Conservation (phyloP, 1,140 invertebrate genomes). For the Magallana angulata region DNA sequence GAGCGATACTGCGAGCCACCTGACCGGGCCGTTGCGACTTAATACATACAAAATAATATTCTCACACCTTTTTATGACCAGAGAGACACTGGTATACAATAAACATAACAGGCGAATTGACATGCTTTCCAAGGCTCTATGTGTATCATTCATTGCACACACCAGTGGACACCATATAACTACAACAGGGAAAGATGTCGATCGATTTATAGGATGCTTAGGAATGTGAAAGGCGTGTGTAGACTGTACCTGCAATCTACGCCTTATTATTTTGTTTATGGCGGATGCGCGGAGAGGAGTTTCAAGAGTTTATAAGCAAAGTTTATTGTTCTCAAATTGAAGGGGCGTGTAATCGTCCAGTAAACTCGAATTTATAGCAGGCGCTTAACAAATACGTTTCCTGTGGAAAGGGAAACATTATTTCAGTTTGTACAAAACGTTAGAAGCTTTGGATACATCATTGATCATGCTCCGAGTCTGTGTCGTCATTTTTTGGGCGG, state of each 20-base stretch:
- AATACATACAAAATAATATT: not conserved
- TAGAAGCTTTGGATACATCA: not conserved
- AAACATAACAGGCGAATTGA: not conserved
- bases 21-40: too few species aligned
- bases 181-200: not conserved
- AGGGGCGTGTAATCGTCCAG: too few species aligned
- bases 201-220: not conserved
- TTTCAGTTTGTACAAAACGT: not conserved
- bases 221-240: not conserved
- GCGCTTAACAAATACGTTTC: not conserved
- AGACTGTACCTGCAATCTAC: not conserved
- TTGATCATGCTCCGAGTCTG: not conserved
- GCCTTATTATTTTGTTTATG: not conserved
- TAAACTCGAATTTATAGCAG: too few species aligned
- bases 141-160: not conserved
- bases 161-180: not conserved
- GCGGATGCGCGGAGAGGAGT: not conserved
- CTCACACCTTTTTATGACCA: slow-evolving; percentile 31
- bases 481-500: not conserved
- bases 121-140: not conserved
- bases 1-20: too few species aligned
- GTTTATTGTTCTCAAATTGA: not conserved
- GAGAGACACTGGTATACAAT: not conserved
- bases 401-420: not conserved
- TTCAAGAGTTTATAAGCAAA: not conserved